Evolutionary conservation across 2,113 vertebrate species (phyloP).

Genomic region (Aspidoscelis tigris): DNA sequence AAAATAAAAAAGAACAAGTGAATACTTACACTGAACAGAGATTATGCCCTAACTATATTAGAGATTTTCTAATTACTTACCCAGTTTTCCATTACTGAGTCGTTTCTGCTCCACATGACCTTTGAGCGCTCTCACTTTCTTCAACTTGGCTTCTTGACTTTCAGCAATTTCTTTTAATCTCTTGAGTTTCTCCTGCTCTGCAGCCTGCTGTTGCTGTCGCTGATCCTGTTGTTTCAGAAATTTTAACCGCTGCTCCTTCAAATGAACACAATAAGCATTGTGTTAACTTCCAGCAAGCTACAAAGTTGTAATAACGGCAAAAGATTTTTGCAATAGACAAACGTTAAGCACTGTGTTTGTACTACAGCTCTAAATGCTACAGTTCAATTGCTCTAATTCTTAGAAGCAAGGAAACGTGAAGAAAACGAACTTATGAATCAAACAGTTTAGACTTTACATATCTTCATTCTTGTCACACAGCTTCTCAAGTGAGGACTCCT

Average conservation of each 20-base stretch:
- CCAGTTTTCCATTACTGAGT: slow-evolving; percentile 93
- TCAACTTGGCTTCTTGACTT: slow-evolving; percentile 93
- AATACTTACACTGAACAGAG: neutral
- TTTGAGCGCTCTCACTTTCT: slow-evolving; percentile 92
- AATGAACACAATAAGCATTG: neutral
- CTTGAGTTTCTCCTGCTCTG: slow-evolving; percentile 93
- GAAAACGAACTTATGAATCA: neutral
- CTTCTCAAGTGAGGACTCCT: neutral
- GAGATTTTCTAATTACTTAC: slow-evolving; percentile 71
- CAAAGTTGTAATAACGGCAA: neutral
- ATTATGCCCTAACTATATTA: neutral
- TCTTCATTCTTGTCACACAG: neutral
- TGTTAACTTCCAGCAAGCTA: neutral
- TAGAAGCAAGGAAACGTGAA: neutral
- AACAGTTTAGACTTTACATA: neutral
- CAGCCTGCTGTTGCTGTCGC: slow-evolving; percentile 88
- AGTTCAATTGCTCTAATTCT: neutral
- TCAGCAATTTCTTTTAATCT: slow-evolving; percentile 91
- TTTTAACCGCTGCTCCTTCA: slow-evolving; percentile 92
- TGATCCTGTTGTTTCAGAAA: slow-evolving; percentile 94
- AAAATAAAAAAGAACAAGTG: neutral
- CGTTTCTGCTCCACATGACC: slow-evolving; percentile 97
- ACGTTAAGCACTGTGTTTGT: neutral
- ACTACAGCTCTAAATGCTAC: neutral
- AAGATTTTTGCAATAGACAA: neutral